Conservation (phyloP, 1,140 invertebrate species). For the Lerema accius region DNA sequence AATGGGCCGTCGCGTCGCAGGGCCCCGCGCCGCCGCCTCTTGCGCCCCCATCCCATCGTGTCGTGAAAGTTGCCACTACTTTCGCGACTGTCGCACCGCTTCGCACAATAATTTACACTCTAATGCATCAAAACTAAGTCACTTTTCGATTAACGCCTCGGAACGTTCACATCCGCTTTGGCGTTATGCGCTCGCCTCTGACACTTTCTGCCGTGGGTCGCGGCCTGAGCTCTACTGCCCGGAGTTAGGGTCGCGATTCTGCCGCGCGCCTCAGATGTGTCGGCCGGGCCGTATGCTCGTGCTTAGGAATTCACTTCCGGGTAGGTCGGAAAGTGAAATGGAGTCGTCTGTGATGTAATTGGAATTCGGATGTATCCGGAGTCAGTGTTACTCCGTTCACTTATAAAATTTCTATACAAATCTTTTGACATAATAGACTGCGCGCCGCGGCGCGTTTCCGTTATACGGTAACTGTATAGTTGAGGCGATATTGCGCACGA, state of each 20-base stretch:
- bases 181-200: slow-evolving; percentile 67
- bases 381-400: slow-evolving; percentile 77
- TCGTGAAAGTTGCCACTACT: slow-evolving; percentile 80
- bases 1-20: slow-evolving; percentile 73
- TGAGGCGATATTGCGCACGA: slow-evolving; percentile 36
- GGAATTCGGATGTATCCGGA: slow-evolving; percentile 82
- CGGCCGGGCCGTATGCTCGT: slow-evolving; percentile 75
- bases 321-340: slow-evolving; percentile 82
- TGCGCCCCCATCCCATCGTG: slow-evolving; percentile 71
- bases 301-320: slow-evolving; percentile 82
- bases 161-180: slow-evolving; percentile 79
- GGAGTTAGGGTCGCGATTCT: slow-evolving; percentile 50
- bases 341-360: slow-evolving; percentile 81
- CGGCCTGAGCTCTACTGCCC: slow-evolving; percentile 42
- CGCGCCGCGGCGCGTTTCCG: slow-evolving; percentile 52
- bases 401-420: slow-evolving; percentile 77
- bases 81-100: slow-evolving; percentile 65
- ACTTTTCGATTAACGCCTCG: slow-evolving; percentile 57
- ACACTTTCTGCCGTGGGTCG: slow-evolving; percentile 50
- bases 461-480: slow-evolving; percentile 54
- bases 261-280: slow-evolving; percentile 45
- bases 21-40: slow-evolving; percentile 70
- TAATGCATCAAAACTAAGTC: slow-evolving; percentile 67
- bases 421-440: slow-evolving; percentile 73
- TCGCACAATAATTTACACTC: slow-evolving; percentile 62